Evolutionary conservation across 2,797 vertebrate species (phyloP).

Genomic region (Sebastes cheni): DNA sequence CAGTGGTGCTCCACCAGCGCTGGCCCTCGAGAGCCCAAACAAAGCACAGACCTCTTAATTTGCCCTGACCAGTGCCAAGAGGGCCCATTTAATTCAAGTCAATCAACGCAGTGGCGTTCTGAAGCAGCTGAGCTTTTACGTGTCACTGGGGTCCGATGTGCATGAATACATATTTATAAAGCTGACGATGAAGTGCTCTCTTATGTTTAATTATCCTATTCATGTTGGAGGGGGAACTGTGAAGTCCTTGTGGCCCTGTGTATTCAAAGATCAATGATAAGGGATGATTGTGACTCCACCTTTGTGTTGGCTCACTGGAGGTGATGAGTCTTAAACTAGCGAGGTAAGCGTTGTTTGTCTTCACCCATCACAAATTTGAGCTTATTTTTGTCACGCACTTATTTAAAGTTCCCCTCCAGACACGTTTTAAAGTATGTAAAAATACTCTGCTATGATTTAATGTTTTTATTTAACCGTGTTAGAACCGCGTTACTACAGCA

Average conservation of each 20-base stretch:
- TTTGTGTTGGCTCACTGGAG: background rate
- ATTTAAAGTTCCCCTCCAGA: background rate
- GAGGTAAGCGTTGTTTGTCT: background rate
- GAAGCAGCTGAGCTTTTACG: constrained; percentile 26
- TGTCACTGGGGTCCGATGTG: constrained; percentile 23
- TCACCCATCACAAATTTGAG: background rate
- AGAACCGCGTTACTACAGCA: too few relatives aligned
- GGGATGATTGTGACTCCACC: background rate
- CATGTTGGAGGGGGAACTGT: constrained; percentile 11
- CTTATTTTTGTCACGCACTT: background rate
- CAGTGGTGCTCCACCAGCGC: constrained; percentile 32
- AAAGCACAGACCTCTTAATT: constrained; percentile 53
- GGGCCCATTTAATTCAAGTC: constrained; percentile 59
- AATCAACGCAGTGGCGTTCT: constrained; percentile 46
- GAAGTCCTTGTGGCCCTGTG: background rate
- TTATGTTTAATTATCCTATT: constrained; percentile 53
- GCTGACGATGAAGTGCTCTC: constrained; percentile 37
- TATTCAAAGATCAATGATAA: constrained; percentile 11
- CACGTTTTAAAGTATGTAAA: too few relatives aligned
- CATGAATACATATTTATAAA: constrained; percentile 64
- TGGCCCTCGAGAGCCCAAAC: constrained; percentile 45
- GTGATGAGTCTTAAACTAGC: background rate
- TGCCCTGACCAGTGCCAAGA: constrained; percentile 51
- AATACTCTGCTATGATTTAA: too few relatives aligned
- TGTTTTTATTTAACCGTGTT: too few relatives aligned